Evolutionary conservation across 1,140 invertebrate species (phyloP), one percentile per base, ranked within the genome.

Genomic region (Pissodes strobi): DNA sequence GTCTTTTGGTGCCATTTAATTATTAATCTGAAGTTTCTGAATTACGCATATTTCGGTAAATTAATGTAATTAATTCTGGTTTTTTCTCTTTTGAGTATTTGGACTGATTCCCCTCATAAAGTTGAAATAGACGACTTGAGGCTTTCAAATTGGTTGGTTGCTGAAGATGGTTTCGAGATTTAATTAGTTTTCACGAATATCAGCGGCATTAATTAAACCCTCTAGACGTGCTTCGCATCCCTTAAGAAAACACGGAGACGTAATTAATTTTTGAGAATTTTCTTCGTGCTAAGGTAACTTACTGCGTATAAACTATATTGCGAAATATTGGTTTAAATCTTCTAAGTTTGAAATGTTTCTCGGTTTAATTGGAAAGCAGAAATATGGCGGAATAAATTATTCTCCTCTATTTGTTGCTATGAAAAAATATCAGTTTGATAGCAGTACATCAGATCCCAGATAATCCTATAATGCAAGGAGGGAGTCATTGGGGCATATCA

Each of bases 131-230:
- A 18, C 27, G 49, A 19, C 25, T 27, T 27, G 25, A 27, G 9
- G 25, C 25, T 27, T 27, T 27, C 25, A 27, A 27, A 27, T 27
- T 46, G 43, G 43, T 46, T 15, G 43, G 13, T 21, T 46, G 43
- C 43, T 18, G 43, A 43, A 45, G 18, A 17, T n/a, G 46, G 18
- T 25, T 52, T 34, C 23, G 17, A 52, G 27, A 52, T 52, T 52
- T 52, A 52, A 52, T 52, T 52, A 52, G 25, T 30, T 30, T 52
- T 52, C 49, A 30, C 17, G 49, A 52, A 34, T 52, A 34, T 52
- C 23, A 52, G 49, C 49, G 49, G 25, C 23, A 30, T 52, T 52
- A 52, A 52, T 52, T 52, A 52, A 52, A 52, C n/a, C 49, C 21
- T 52, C 49, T 15, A 34, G 23, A 27, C 49, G 49, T 34, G 49